Evolutionary conservation across 2,113 vertebrate species (phyloP).

Genomic region (Zapornia atra): DNA sequence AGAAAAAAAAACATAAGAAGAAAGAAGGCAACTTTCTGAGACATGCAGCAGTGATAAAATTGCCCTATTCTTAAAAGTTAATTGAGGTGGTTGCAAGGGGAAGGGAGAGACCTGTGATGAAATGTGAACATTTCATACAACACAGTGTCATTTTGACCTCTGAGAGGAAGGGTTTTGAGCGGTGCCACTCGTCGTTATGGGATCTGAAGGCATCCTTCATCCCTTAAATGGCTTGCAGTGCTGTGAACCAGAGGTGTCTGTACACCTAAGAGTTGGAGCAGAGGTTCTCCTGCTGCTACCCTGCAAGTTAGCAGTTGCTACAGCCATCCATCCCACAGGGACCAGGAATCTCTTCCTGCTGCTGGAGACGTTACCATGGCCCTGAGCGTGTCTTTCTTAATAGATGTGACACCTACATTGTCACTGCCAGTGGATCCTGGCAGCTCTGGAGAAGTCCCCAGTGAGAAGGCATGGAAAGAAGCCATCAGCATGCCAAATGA

Average conservation of each 20-base stretch:
- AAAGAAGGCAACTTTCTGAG: not conserved
- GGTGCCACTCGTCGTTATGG: not conserved
- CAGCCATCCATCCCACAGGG: not conserved
- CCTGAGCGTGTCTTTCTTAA: accelerated
- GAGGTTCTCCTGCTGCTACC: not conserved
- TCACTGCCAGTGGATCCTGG: accelerated
- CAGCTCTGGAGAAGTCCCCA: accelerated
- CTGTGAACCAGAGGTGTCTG: not conserved
- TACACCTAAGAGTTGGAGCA: accelerated
- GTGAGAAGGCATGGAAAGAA: not conserved
- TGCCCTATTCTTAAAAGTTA: not conserved
- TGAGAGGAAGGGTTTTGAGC: not conserved
- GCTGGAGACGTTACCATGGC: accelerated
- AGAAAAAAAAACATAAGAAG: not conserved
- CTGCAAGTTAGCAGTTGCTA: not conserved
- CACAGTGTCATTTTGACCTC: not conserved
- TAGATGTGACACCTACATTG: not conserved
- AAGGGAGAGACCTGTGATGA: not conserved
- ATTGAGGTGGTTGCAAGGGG: not conserved
- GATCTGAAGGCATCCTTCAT: not conserved
- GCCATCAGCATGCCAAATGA: not conserved
- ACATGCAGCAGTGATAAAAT: not conserved
- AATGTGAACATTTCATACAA: not conserved
- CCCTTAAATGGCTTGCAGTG: not conserved
- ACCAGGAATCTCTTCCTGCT: not conserved